Evolutionary conservation across 1,140 invertebrate genomes (phyloP).

Genomic region (Drosophila melanogaster): DNA sequence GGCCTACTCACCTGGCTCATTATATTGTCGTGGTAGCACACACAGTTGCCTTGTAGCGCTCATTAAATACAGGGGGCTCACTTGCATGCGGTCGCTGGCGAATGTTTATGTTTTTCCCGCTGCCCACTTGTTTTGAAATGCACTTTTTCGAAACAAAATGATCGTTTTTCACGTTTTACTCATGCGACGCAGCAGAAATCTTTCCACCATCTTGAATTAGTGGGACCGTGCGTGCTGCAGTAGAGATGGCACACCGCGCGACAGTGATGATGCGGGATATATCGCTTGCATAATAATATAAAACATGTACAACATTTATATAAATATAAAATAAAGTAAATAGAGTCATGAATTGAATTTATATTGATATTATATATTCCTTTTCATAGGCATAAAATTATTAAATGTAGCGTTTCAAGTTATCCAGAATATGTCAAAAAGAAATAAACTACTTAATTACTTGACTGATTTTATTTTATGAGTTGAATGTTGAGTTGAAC

Average conservation of each 20-base stretch:
- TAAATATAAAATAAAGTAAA: background rate
- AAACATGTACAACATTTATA: background rate
- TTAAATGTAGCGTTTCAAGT: too few species aligned
- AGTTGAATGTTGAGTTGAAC: too few species aligned
- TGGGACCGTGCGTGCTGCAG: conserved; percentile 1
- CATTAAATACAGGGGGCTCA: conserved; percentile 79
- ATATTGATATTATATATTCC: too few species aligned
- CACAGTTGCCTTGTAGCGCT: conserved; percentile 73
- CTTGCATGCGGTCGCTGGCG: conserved; percentile 46
- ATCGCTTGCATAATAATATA: background rate
- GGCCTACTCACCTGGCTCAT: conserved; percentile 84
- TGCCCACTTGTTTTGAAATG: conserved; percentile 78
- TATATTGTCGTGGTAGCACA: conserved; percentile 81
- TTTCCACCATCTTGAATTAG: conserved; percentile 69
- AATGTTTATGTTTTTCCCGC: conserved; percentile 67
- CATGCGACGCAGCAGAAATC: conserved; percentile 61
- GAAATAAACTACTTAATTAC: too few species aligned
- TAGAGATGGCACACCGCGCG: background rate
- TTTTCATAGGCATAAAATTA: too few species aligned
- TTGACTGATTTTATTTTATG: too few species aligned
- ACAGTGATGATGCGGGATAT: background rate
- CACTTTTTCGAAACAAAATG: conserved; percentile 75
- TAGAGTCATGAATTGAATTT: background rate
- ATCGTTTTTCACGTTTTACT: conserved; percentile 66
- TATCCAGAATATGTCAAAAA: too few species aligned